Evolutionary conservation across 2,113 vertebrate species (phyloP).

Genomic region (Pelecanoides urinatrix): DNA sequence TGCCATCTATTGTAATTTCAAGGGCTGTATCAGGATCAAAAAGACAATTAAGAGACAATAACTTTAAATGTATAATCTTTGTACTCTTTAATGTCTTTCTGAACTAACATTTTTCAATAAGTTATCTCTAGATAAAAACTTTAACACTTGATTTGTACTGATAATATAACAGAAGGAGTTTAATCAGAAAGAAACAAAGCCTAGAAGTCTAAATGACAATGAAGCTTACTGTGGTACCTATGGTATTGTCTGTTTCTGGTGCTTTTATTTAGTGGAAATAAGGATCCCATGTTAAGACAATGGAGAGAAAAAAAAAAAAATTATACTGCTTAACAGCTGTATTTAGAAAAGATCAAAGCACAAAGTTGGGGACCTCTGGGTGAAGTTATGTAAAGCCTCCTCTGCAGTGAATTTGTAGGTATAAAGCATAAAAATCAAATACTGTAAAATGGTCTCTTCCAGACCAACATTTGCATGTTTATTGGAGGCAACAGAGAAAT

Average conservation of each 20-base stretch:
- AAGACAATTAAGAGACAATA: neutral
- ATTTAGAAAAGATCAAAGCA: neutral
- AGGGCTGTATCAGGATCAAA: neutral
- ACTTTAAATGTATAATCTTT: neutral
- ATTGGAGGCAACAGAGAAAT: neutral
- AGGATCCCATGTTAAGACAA: neutral
- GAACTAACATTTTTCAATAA: neutral
- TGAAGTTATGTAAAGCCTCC: neutral
- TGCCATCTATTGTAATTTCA: neutral
- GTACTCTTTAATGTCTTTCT: neutral
- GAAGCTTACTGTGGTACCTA: neutral
- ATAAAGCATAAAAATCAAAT: neutral
- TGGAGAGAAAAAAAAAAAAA: neutral
- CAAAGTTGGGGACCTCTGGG: neutral
- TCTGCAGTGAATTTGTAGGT: neutral
- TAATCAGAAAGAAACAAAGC: neutral
- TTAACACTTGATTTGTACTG: neutral
- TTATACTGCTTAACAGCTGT: neutral
- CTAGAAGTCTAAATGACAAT: neutral
- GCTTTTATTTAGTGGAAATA: neutral
- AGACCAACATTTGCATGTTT: neutral
- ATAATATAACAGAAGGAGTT: neutral
- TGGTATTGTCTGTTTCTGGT: neutral
- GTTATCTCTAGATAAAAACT: neutral
- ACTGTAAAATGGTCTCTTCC: neutral